These are phyloP conservation scores for Alsophila aescularia DNA, from an alignment of 2,888 invertebrate genomes.

Conservation along the genomic window DNA sequence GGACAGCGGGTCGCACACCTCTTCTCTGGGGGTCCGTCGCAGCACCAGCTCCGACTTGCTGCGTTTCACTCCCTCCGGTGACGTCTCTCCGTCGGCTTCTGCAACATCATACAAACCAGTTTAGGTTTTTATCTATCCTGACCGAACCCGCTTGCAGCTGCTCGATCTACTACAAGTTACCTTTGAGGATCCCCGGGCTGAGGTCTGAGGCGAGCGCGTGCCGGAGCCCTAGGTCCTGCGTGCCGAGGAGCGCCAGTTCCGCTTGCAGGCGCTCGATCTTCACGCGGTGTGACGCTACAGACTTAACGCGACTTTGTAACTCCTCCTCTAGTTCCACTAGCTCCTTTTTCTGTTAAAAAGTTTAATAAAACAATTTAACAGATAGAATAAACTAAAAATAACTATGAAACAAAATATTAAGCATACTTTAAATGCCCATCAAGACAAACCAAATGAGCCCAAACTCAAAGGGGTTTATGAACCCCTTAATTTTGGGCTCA, in stretches of 20 bases:
- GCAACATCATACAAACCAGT: no score
- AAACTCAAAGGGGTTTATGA: no score
- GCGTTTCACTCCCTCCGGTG: conserved; percentile 67
- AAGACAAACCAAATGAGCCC: no score
- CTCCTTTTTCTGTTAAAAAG: conserved; percentile 87
- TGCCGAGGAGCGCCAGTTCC: conserved; percentile 87
- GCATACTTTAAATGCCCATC: no score
- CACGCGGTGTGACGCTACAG: conserved; percentile 85
- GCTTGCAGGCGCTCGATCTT: conserved; percentile 89
- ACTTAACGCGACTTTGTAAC: conserved; percentile 86
- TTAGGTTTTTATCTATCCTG: no score
- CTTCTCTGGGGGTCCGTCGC: conserved; percentile 55
- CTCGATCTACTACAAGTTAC: conserved; percentile 36
- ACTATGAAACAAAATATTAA: no score
- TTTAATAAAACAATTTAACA: no score
- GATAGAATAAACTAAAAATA: no score
- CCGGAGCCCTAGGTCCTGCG: conserved; percentile 83
- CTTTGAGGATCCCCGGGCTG: conserved; percentile 51
- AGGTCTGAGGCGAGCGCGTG: conserved; percentile 67
- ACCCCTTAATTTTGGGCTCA: no score
- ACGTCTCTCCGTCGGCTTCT: conserved; percentile 57
- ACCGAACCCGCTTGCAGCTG: no score
- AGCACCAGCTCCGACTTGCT: conserved; percentile 76
- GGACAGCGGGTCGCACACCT: conserved; percentile 60
- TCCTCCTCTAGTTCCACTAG: conserved; percentile 88